Evolutionary conservation across 2,797 vertebrate species (phyloP).

Genomic region (Pachyuromys duprasi): DNA sequence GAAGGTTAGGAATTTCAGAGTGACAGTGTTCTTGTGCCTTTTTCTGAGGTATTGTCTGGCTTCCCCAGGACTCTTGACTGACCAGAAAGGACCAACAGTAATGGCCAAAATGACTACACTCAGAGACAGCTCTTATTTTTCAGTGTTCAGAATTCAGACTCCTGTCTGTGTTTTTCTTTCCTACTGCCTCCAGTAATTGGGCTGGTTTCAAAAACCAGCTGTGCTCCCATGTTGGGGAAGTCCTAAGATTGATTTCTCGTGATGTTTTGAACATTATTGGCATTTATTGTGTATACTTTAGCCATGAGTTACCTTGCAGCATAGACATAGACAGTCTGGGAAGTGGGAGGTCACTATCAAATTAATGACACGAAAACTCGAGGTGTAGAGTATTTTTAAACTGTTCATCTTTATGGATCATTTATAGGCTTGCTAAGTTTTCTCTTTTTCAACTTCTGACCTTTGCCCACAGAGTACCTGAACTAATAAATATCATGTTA

Average conservation of each 20-base stretch:
- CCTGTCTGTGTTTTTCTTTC: too few relatives aligned
- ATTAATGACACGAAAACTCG: constrained; percentile 8
- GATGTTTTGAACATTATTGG: neutral
- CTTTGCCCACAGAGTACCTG: neutral
- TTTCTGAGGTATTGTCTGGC: too few relatives aligned
- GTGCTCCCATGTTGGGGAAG: neutral
- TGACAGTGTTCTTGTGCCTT: too few relatives aligned
- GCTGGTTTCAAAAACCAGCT: neutral
- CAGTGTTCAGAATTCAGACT: too few relatives aligned
- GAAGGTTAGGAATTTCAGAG: too few relatives aligned
- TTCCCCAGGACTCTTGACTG: too few relatives aligned
- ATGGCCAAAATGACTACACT: too few relatives aligned
- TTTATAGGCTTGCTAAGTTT: neutral
- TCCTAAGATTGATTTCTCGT: constrained; percentile 9
- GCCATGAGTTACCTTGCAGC: neutral
- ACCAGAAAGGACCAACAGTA: too few relatives aligned
- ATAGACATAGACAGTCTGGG: neutral
- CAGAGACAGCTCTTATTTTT: too few relatives aligned
- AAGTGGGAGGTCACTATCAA: neutral
- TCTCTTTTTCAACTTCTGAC: constrained; percentile 25
- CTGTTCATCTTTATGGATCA: neutral
- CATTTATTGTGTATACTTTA: neutral
- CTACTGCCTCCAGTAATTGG: neutral
- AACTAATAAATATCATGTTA: neutral
- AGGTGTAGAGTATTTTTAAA: constrained; percentile 14